Base-by-base conservation (phyloP, 2,113 vertebrate species). In the Muscicapa adusta region DNA sequence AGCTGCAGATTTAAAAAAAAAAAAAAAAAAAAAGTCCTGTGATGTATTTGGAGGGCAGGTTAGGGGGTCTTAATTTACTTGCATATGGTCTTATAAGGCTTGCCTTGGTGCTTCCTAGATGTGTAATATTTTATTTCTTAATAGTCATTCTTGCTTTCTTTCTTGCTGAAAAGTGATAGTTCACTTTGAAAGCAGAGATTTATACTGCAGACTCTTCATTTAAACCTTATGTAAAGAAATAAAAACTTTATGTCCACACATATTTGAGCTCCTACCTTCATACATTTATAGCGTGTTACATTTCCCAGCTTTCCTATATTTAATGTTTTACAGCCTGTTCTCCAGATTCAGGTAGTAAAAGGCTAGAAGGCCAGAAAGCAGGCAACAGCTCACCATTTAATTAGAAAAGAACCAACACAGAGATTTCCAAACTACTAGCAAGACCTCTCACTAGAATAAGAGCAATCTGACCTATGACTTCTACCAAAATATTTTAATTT, bases 191-290 rank as follows among this genome's bases (percentile, higher is more conserved):
- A 96, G 73, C 51, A 74, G 82, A 95, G 88, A 95, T 94, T 97
- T 95, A 89, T 91, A 71, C 58, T 75, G 58, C 34, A 85, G 84
- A 75, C 38, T 96, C 92, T 97, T 97, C 97, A 89, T 96, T 94
- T 97, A 95, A 97, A 97, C 92, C 91, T 97, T 96, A 89, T 89
- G 80, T 97, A 94, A 96, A 94, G 95, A 97, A 96, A 97, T 97
- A 96, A 97, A 97, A 97, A 93, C 96, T 97, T 96, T 94, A 96
- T 93, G 91, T 94, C 96, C 87, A 88, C 87, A 92, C 85, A 93
- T 97, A 94, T 96, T 97, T 93, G 94, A 95, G 92, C 77, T 92
- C 75, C 96, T 83, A 96, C 74, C 86, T 96, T 97, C 94, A 89
- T 80, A 66, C 96, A 91, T 96, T 96, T 97, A 97, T 45, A 93